Evolutionary conservation across 2,888 invertebrate species (phyloP).

Genomic region (Entomobrya multifasciata): DNA sequence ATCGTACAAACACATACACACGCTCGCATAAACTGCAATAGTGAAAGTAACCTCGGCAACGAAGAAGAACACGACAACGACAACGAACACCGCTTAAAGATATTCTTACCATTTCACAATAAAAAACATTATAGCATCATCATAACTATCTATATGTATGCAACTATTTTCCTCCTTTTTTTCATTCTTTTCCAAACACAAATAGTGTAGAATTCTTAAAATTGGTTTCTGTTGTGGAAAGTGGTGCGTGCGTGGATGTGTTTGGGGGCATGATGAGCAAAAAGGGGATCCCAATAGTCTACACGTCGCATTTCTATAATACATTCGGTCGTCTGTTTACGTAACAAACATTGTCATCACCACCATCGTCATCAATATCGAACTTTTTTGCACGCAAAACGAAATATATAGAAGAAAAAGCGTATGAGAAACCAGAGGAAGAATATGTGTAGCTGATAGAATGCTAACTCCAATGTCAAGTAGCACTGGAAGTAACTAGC

Average conservation of each 20-base stretch:
- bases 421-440: background rate
- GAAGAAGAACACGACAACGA: background rate
- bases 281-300: background rate
- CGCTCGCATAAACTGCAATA: slow-evolving; percentile 35
- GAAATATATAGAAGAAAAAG: background rate
- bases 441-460: slow-evolving; percentile 17
- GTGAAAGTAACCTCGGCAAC: slow-evolving; percentile 52
- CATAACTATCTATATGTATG: background rate
- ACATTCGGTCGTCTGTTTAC: slow-evolving; percentile 44
- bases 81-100: slow-evolving; percentile 47
- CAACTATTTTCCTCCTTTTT: slow-evolving; percentile 47
- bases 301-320: background rate
- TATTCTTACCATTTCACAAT: slow-evolving; percentile 42
- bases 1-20: background rate
- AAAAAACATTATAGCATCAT: too few relatives aligned
- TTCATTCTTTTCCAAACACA: too few relatives aligned
- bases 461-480: slow-evolving; percentile 52
- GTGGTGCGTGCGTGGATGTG: slow-evolving; percentile 41
- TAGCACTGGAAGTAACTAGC: background rate
- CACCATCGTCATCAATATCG: background rate
- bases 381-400: background rate
- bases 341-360: slow-evolving; percentile 9
- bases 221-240: slow-evolving; percentile 29
- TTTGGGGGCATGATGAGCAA: slow-evolving; percentile 43
- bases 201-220: slow-evolving; percentile 51